These are phyloP conservation scores for Stegophylla sp. DNA, from an alignment of 2,888 invertebrate species.

Conservation along the genomic window DNA sequence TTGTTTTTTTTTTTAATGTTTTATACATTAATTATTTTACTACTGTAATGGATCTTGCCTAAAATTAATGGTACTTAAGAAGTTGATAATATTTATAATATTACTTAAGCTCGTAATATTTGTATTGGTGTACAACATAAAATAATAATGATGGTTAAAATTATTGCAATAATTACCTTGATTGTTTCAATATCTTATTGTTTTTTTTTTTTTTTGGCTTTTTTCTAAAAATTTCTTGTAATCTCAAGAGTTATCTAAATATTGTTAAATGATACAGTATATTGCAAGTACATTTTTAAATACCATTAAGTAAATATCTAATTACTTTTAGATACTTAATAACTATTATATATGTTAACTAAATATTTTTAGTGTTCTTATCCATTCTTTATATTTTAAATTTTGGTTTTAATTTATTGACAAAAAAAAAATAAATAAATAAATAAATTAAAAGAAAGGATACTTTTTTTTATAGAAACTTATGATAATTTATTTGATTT, in stretches of 20 bases:
- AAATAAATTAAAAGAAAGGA: too few relatives aligned
- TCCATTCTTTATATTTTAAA: slow-evolving; percentile 40
- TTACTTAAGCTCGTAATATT: slow-evolving; percentile 1
- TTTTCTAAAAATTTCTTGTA: too few relatives aligned
- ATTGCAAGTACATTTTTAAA: slow-evolving; percentile 41
- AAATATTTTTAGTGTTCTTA: slow-evolving; percentile 42
- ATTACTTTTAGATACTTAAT: slow-evolving; percentile 35
- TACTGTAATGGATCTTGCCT: slow-evolving; percentile 48
- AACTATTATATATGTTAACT: slow-evolving; percentile 38
- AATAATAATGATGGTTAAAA: background rate
- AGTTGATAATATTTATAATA: background rate
- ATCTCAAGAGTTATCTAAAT: background rate
- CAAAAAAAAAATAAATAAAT: background rate
- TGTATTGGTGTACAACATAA: background rate
- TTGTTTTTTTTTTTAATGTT: background rate
- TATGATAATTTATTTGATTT: slow-evolving; percentile 34
- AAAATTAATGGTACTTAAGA: background rate
- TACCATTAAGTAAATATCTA: slow-evolving; percentile 29
- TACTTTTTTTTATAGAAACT: slow-evolving; percentile 51
- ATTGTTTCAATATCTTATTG: background rate
- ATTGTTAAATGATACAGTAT: slow-evolving; percentile 20
- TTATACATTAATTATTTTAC: slow-evolving; percentile 8
- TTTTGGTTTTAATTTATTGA: slow-evolving; percentile 37
- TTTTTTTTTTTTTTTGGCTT: too few relatives aligned
- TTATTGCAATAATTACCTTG: background rate